These are phyloP conservation scores for Idaea aversata DNA, from an alignment of 2,888 invertebrate genomes.

Conservation along the genomic window DNA sequence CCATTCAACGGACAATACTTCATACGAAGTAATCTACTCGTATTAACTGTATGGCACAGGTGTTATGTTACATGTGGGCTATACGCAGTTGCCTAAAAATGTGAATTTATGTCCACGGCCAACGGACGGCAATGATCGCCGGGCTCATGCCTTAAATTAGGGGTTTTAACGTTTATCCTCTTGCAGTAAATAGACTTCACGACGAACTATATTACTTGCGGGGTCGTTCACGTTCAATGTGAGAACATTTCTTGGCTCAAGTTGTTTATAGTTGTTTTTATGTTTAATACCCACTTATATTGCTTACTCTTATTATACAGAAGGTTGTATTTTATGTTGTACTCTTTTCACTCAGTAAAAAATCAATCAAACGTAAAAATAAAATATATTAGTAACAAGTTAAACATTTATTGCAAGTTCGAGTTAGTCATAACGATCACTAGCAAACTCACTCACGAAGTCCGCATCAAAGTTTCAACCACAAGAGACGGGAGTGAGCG, in stretches of 20 bases:
- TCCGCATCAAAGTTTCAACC: constrained; percentile 43
- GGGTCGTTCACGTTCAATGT: constrained; percentile 47
- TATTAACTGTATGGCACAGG: constrained; percentile 51
- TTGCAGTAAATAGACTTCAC: constrained; percentile 68
- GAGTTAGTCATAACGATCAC: constrained; percentile 22
- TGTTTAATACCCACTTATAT: constrained; percentile 41
- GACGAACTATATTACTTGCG: constrained; percentile 63
- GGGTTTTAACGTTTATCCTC: constrained; percentile 74
- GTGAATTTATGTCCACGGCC: constrained; percentile 72
- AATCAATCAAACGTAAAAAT: constrained; percentile 15
- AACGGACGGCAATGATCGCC: constrained; percentile 72
- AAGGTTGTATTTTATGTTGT: constrained; percentile 31
- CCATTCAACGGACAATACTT: not conserved
- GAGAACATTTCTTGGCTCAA: constrained; percentile 41
- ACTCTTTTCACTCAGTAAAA: constrained; percentile 21
- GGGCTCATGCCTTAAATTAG: constrained; percentile 75
- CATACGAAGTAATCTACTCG: not conserved
- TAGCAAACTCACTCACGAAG: constrained; percentile 23
- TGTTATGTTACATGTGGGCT: constrained; percentile 43
- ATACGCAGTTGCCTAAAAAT: constrained; percentile 69
- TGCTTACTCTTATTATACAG: constrained; percentile 31
- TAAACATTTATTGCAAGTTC: constrained; percentile 23
- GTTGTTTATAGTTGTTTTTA: constrained; percentile 56
- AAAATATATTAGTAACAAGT: constrained; percentile 15
- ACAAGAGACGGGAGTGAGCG: constrained; percentile 34